phyloP scores from a whole-genome alignment of 2,888 invertebrate species.

The Oscheius myriophilus region DNA sequence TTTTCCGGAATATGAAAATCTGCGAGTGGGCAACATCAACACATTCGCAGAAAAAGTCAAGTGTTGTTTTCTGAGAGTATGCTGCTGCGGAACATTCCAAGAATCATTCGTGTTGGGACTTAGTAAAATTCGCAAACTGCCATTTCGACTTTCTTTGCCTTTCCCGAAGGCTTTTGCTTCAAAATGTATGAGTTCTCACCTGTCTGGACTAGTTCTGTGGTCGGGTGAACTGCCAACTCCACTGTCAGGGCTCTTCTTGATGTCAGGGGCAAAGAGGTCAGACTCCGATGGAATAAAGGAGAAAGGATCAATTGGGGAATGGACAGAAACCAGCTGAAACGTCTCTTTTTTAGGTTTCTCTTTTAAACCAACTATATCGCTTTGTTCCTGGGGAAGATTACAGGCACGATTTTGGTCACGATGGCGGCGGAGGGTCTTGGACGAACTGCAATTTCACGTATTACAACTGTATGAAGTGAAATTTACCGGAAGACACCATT shows the following conservation, averaged over 20 bases:
- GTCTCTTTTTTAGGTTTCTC: too few species aligned
- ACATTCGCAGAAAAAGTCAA: too few species aligned
- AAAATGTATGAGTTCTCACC: too few species aligned
- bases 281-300: conserved; percentile 52
- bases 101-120: too few species aligned
- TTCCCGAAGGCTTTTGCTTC: too few species aligned
- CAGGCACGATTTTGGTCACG: conserved; percentile 65
- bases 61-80: too few species aligned
- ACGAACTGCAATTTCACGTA: conserved; percentile 34
- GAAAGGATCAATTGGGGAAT: conserved; percentile 53
- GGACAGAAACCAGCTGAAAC: conserved; percentile 49
- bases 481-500: conserved; percentile 49
- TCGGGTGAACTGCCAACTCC: conserved; percentile 48
- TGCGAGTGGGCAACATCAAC: too few species aligned
- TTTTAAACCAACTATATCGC: conserved; percentile 37
- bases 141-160: too few species aligned
- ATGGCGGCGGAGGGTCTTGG: conserved; percentile 65
- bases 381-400: conserved; percentile 48
- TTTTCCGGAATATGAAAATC: too few species aligned
- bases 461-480: not conserved
- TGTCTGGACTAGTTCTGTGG: conserved; percentile 39
- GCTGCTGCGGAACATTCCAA: too few species aligned
- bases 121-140: too few species aligned
- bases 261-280: conserved; percentile 34
- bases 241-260: conserved; percentile 42